Conservation (phyloP, 2,888 invertebrate species). For the Ceratothoa steindachneri region DNA sequence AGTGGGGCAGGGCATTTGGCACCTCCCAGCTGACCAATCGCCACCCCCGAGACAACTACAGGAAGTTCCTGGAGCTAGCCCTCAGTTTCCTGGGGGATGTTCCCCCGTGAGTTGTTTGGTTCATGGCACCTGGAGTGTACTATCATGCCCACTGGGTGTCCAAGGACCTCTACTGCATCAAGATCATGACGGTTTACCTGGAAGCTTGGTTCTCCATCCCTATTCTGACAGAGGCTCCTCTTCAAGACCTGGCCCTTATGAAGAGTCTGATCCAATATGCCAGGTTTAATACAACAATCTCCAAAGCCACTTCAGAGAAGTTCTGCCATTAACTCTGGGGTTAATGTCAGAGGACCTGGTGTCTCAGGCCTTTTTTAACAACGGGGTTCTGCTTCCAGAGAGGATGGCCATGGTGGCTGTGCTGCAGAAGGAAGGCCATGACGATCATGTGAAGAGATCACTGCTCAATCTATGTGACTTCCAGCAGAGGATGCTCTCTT, state of each 20-base stretch:
- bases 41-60: too few species aligned
- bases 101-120: too few species aligned
- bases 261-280: neutral
- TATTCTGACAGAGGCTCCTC: too few species aligned
- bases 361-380: neutral
- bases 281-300: neutral
- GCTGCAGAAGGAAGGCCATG: neutral
- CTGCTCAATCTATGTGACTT: too few species aligned
- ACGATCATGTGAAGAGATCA: neutral
- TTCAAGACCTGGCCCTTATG: too few species aligned
- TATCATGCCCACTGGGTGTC: too few species aligned
- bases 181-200: neutral
- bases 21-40: too few species aligned
- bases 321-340: too few species aligned
- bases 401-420: neutral
- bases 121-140: too few species aligned
- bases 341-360: neutral
- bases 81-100: slow-evolving; percentile 6
- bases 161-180: neutral
- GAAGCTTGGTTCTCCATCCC: neutral
- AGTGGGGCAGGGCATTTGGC: too few species aligned
- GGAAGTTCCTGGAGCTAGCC: too few species aligned
- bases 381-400: neutral
- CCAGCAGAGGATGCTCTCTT: neutral
- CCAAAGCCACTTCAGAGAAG: too few species aligned